Percentiles rank a stretch among this genome's conserved stretches.
phyloP scores from a whole-genome alignment of 2,888 invertebrate species.

The Lepetodrilus schrolli region DNA sequence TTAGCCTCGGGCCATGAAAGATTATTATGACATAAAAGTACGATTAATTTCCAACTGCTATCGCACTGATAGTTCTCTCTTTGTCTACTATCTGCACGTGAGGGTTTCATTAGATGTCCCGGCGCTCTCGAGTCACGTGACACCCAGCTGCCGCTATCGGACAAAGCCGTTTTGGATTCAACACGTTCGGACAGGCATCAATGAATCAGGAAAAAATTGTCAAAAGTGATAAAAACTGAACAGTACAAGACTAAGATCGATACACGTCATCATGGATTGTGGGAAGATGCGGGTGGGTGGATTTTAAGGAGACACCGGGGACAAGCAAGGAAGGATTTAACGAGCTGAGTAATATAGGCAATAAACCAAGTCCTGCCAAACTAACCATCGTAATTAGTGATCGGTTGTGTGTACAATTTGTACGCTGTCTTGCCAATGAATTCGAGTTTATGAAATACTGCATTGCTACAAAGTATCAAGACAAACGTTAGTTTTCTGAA shows the following conservation, averaged over 20 bases:
- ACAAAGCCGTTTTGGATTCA: conserved; percentile 1
- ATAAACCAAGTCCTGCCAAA: too few relatives aligned
- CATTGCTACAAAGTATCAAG: too few relatives aligned
- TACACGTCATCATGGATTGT: neutral
- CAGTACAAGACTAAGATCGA: neutral
- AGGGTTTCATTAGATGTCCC: neutral
- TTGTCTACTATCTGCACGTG: conserved; percentile 8
- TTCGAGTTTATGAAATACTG: too few relatives aligned
- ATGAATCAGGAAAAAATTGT: conserved; percentile 10
- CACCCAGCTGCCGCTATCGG: conserved; percentile 1
- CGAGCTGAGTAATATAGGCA: neutral
- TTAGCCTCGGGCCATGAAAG: neutral
- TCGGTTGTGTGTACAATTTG: too few relatives aligned
- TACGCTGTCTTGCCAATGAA: too few relatives aligned
- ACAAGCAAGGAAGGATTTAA: neutral
- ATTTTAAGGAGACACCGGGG: neutral
- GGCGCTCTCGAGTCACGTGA: neutral
- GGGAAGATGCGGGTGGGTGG: neutral
- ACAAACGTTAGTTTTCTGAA: too few relatives aligned
- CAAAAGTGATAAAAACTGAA: conserved; percentile 5
- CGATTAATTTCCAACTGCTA: neutral
- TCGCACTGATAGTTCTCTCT: neutral
- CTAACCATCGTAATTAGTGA: too few relatives aligned
- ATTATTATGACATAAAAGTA: conserved; percentile 24
- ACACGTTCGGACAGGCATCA: neutral